Conservation (phyloP, 2,797 vertebrate species). For the Sardinella longiceps region DNA sequence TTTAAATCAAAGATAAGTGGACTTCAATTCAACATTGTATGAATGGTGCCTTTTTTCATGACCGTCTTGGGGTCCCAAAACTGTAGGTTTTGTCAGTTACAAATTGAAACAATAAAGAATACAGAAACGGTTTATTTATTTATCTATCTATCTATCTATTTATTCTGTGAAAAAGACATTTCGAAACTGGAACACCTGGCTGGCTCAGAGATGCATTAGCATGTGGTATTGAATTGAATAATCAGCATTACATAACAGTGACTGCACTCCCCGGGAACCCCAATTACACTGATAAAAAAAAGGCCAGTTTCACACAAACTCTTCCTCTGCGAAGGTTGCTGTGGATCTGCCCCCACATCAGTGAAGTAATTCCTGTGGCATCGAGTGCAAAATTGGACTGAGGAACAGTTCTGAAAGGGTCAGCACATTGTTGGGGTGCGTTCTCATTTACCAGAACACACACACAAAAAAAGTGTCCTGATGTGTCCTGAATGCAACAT, state of each 20-base stretch:
- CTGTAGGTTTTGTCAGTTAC: no score
- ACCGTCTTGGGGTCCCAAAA: not conserved
- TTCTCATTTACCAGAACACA: conserved; percentile 41
- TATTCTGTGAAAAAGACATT: not conserved
- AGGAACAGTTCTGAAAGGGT: conserved; percentile 27
- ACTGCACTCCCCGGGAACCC: not conserved
- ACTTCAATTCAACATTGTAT: not conserved
- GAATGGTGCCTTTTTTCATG: not conserved
- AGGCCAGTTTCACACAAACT: not conserved
- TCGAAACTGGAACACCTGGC: not conserved
- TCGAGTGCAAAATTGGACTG: conserved; percentile 44
- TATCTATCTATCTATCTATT: not conserved
- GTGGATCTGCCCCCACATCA: not conserved
- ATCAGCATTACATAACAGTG: not conserved
- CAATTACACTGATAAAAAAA: not conserved
- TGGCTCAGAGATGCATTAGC: not conserved
- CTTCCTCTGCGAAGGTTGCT: not conserved
- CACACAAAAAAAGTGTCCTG: conserved; percentile 39
- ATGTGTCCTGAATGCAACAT: conserved; percentile 31
- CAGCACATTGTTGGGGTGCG: conserved; percentile 6
- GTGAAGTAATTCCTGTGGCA: conserved; percentile 20
- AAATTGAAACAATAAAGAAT: not conserved
- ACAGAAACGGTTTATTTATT: not conserved
- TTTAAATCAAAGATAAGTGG: not conserved
- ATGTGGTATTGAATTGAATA: not conserved